Percentiles rank a stretch among this genome's conserved stretches.
These are phyloP conservation scores for Caerostris darwini DNA, from an alignment of 1,140 invertebrate species.

Conservation along the genomic window DNA sequence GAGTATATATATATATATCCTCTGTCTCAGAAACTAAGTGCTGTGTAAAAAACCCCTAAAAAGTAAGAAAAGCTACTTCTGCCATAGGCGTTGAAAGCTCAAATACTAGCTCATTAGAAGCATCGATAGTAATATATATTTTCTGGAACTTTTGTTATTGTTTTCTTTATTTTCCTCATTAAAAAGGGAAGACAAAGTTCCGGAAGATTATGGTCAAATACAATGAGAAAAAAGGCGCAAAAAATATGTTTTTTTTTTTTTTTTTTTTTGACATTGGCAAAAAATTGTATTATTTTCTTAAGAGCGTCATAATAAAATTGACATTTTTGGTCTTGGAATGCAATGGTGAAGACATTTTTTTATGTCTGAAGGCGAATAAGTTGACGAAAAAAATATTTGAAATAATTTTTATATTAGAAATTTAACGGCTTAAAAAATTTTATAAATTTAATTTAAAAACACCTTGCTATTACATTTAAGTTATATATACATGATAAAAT, in stretches of 20 bases:
- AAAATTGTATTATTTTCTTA: background rate
- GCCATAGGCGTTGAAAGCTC: slow-evolving; percentile 3
- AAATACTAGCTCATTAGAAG: slow-evolving; percentile 41
- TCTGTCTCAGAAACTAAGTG: background rate
- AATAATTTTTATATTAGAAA: too few relatives aligned
- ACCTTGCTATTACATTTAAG: too few relatives aligned
- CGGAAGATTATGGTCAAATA: slow-evolving; percentile 9
- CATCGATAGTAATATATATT: slow-evolving; percentile 19
- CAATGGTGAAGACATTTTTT: too few relatives aligned
- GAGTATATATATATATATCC: background rate
- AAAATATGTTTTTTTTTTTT: background rate
- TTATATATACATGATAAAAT: too few relatives aligned
- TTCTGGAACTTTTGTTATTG: slow-evolving; percentile 6
- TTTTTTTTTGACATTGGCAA: background rate
- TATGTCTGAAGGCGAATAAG: too few relatives aligned
- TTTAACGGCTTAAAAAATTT: too few relatives aligned
- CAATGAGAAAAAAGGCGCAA: background rate
- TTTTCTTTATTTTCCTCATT: slow-evolving; percentile 26
- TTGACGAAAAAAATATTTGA: too few relatives aligned
- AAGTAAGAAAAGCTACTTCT: background rate
- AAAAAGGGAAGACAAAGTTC: background rate
- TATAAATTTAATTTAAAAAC: too few relatives aligned
- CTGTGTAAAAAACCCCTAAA: background rate
- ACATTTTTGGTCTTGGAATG: too few relatives aligned
- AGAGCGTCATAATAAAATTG: too few relatives aligned